Evolutionary conservation across 1,140 invertebrate genomes (phyloP), one percentile per base, ranked within the genome.

Genomic region (Reticulitermes speratus): DNA sequence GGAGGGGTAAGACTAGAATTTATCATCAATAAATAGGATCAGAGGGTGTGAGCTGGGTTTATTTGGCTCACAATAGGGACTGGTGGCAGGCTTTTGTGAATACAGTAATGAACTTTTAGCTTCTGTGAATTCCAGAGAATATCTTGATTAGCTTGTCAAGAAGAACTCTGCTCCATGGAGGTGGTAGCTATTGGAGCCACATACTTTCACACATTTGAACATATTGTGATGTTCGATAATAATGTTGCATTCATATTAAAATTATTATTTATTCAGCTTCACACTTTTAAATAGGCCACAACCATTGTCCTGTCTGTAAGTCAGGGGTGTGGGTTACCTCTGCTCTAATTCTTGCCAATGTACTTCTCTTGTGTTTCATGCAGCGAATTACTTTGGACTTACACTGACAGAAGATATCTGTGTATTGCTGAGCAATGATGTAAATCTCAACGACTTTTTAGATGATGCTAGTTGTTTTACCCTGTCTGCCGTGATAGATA

Each of bases 401-500:
- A 52, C 59, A 23, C 52, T n/a, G 21, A 82, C 84, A 25, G 81
- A 83, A 44, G 86, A 84, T 44, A 52, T 23, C 25, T 48, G 30
- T 69, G n/a, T n/a, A 25, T 1, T 44, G 38, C 38, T 83, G 55
- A n/a, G n/a, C 38, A 85, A 87, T 83, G 65, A 87, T 44, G 44
- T 30, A 11, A 82, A 65, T 86, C 48, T 87, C 23, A 83, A 87
- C 69, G 45, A 44, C 75, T 87, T 87, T 45, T 45, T 87, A n/a
- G 87, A 87, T 69, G 84, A 87, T 83, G 52, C 48, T n/a, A 87
- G 69, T 69, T 85, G 84, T 69, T 82, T 87, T 32, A 87, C 59
- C 25, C 69, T 87, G 14, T 82, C 69, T 86, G 84, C 75, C 30
- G 16, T 82, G 25, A 23, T 25, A 30, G 25, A 75, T 11, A 25